Evolutionary conservation across 2,113 vertebrate species (phyloP).

Genomic region (Eretmochelys imbricata): DNA sequence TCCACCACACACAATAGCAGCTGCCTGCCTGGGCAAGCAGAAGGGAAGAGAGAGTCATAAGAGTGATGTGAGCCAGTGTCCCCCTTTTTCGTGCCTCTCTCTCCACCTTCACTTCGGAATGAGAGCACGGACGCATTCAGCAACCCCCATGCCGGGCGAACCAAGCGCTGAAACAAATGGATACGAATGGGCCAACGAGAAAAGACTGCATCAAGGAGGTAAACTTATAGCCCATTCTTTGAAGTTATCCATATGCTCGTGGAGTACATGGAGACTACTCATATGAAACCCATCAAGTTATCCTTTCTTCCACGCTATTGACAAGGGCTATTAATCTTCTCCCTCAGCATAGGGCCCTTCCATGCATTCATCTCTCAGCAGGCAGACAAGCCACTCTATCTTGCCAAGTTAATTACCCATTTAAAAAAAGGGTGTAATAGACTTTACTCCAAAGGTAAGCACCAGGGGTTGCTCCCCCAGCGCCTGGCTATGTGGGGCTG

Average conservation of each 20-base stretch:
- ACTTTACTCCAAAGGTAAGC: conserved; percentile 4
- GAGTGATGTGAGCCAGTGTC: not conserved
- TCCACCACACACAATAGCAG: not conserved
- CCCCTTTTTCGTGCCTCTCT: not conserved
- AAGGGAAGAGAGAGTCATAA: not conserved
- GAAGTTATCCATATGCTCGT: conserved; percentile 68
- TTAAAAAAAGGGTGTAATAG: conserved; percentile 38
- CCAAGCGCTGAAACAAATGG: not conserved
- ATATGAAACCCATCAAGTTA: conserved; percentile 62
- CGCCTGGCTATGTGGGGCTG: not conserved
- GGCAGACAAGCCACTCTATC: conserved; percentile 56
- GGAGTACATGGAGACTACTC: conserved; percentile 58
- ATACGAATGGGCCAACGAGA: conserved; percentile 23
- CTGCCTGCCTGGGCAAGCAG: not conserved
- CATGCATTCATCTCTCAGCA: conserved; percentile 33
- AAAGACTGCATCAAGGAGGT: conserved; percentile 42
- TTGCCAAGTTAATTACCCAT: conserved; percentile 72
- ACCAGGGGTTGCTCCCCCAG: not conserved
- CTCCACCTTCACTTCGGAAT: not conserved
- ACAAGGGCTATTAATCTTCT: conserved; percentile 73
- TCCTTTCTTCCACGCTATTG: conserved; percentile 71
- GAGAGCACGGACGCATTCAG: not conserved
- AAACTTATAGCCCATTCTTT: conserved; percentile 67
- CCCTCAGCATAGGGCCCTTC: conserved; percentile 43
- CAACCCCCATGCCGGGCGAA: not conserved